Base-by-base conservation (phyloP, 2,888 invertebrate genomes). In the Lepeophtheirus nordmannii region DNA sequence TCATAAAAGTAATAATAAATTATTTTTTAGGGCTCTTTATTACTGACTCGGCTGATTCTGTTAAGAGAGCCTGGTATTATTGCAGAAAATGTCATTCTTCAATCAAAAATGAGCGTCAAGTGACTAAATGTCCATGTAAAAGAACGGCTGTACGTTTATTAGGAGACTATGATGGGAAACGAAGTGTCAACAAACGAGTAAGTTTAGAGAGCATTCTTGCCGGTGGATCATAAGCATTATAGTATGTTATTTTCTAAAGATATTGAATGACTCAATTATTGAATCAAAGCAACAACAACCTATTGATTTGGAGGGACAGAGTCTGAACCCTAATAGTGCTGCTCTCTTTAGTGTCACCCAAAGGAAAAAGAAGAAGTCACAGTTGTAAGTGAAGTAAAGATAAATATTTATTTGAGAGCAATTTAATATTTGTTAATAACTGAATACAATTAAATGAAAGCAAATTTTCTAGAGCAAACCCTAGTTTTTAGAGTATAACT, bases 21-120 rank as follows among this genome's bases (percentile, higher is more conserved):
- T 30, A 30, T 30, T 30, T 30, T n/a, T 23, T 59, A 41, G 64
- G 64, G 10, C 56, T 64, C 17, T 64, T 64, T 30, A 17, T 64
- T 30, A 53, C 64, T 11, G 64, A 64, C 12, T 56, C 56, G 9
- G 46, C 41, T 10, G 64, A 64, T 37, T 46, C 64, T 17, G 56
- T 37, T 1, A 64, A 64, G 37, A n/a, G 64, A 10, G 64, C 64
- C 22, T 64, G 64, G 64, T 64, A 56, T 53, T 64, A 64, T 53
- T 64, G 64, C 64, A 37, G 64, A 56, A 56, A 41, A 22, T 64
- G 64, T 56, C 64, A 64, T 53, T 53, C 39, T 1, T 56, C 46
- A 17, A 64, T 64, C 56, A 64, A 46, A 22, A 22, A 22, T 17
- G 56, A 41, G 64, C 22, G 20, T 11, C 20, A 46, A 17, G 46